Evolutionary conservation across 2,797 vertebrate genomes (phyloP).

Genomic region (Sebastes elongatus): DNA sequence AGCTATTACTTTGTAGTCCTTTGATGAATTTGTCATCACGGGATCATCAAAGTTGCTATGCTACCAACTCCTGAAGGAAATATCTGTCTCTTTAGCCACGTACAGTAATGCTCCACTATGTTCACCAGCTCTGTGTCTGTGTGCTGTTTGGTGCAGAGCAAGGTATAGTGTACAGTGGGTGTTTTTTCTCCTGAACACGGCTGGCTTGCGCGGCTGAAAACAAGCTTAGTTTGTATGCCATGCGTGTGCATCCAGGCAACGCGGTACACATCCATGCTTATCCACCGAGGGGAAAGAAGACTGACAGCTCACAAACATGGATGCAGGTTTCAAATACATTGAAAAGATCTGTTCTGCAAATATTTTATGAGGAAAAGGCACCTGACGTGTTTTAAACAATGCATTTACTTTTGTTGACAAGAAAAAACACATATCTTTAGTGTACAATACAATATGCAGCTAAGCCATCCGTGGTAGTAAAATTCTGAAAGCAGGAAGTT

Average conservation of each 20-base stretch:
- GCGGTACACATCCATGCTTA: not conserved
- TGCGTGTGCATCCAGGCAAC: not conserved
- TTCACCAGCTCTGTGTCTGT: not conserved
- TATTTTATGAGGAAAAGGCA: not conserved
- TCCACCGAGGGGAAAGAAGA: not conserved
- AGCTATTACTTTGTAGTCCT: not conserved
- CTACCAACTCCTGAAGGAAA: not conserved
- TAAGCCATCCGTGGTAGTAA: not conserved
- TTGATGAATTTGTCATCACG: slow-evolving; percentile 13
- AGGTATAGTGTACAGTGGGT: not conserved
- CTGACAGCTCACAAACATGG: not conserved
- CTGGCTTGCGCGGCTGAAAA: not conserved
- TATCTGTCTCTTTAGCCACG: not conserved
- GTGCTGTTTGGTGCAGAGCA: not conserved
- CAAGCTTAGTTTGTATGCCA: not conserved
- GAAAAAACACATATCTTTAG: not conserved
- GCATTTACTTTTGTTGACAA: not conserved
- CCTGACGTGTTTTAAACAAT: not conserved
- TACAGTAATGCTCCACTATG: not conserved
- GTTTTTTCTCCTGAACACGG: not conserved
- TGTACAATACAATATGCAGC: not conserved
- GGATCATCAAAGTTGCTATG: not conserved
- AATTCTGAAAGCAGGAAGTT: not conserved
- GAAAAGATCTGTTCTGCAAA: not conserved
- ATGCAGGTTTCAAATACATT: not conserved